Percentiles rank a stretch among this genome's conserved stretches.
phyloP scores from a whole-genome alignment of 2,113 vertebrate genomes.

The Coturnix japonica region DNA sequence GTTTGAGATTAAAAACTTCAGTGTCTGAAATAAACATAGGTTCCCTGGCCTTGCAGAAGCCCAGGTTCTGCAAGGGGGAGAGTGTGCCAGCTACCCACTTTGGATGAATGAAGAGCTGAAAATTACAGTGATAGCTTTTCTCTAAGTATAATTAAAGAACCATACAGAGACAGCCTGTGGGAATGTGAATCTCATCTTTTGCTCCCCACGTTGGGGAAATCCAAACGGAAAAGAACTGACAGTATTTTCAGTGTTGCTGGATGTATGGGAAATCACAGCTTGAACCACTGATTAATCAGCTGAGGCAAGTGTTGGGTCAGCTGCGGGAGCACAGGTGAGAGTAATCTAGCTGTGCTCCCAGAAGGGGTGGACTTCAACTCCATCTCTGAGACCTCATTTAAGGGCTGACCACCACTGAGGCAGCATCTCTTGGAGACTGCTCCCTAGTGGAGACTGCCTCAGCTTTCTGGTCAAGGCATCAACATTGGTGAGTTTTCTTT shows the following conservation, averaged over 20 bases:
- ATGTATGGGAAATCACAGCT: too few species aligned
- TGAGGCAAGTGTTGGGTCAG: too few species aligned
- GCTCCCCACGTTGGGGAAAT: background rate
- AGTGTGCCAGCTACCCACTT: background rate
- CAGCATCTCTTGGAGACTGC: too few species aligned
- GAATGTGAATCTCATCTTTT: background rate
- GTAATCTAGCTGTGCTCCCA: too few species aligned
- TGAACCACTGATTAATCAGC: too few species aligned
- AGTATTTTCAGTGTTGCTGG: background rate
- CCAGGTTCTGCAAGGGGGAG: background rate
- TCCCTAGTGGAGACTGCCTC: too few species aligned
- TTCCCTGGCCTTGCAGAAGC: slow-evolving; percentile 4
- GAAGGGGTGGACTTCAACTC: too few species aligned
- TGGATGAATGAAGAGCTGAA: background rate
- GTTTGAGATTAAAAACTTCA: background rate
- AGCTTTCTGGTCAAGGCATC: too few species aligned
- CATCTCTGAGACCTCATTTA: too few species aligned
- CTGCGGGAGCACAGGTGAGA: too few species aligned
- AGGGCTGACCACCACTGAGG: too few species aligned
- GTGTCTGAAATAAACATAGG: background rate
- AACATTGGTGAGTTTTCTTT: too few species aligned
- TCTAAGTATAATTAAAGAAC: background rate
- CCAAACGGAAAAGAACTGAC: background rate
- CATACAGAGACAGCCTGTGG: background rate
- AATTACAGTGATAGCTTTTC: background rate